A percentile compares a stretch with the other conserved stretches of the same genome.
phyloP scores from a whole-genome alignment of 2,888 invertebrate genomes.

The Allacma fusca region DNA sequence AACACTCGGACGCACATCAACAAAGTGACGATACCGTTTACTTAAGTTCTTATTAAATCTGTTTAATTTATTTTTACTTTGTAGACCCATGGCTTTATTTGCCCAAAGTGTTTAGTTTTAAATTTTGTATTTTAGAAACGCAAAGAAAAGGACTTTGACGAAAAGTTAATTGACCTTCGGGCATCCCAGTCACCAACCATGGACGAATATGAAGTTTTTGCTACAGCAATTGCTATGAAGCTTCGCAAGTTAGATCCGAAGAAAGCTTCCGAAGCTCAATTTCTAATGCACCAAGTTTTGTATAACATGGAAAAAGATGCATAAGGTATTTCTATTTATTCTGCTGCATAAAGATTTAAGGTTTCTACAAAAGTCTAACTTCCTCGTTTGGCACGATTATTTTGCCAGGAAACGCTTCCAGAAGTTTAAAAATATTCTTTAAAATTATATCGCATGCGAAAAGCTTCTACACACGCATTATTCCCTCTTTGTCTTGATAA shows the following conservation, averaged over 20 bases:
- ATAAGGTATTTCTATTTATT: no score
- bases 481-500: slow-evolving; percentile 29
- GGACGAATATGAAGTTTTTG: slow-evolving; percentile 15
- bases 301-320: slow-evolving; percentile 9
- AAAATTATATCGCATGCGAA: not conserved
- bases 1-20: no score
- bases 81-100: no score
- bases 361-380: no score
- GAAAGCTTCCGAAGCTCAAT: not conserved
- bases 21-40: no score
- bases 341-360: no score
- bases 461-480: slow-evolving; percentile 13
- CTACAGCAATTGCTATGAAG: slow-evolving; percentile 8
- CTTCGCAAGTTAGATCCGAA: not conserved
- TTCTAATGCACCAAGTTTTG: not conserved
- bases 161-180: not conserved
- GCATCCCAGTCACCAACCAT: not conserved
- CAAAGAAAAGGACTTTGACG: slow-evolving; percentile 4
- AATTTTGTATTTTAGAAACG: slow-evolving; percentile 3
- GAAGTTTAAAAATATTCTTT: slow-evolving; percentile 11
- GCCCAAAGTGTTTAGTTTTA: no score
- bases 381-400: no score
- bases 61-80: no score
- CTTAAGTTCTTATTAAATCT: no score
- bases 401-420: slow-evolving; percentile 16